Conservation (phyloP, 2,113 vertebrate species). For the Chamaea fasciata region DNA sequence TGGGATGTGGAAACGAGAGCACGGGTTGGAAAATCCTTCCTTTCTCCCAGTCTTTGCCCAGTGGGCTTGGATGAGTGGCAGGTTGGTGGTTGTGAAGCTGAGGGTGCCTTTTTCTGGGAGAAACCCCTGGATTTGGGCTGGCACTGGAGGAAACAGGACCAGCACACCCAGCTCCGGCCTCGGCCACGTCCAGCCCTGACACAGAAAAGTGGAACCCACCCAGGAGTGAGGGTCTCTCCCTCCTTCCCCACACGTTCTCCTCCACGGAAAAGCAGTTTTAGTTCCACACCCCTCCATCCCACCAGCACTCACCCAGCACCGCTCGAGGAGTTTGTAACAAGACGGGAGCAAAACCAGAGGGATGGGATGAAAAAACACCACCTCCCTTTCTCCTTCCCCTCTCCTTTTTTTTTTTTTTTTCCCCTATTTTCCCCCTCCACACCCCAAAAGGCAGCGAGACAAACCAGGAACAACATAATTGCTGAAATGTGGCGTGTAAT, state of each 20-base stretch:
- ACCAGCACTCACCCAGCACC: not conserved
- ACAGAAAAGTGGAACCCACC: fast-evolving
- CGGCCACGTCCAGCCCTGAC: not conserved
- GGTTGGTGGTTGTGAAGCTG: not conserved
- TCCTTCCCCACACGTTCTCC: not conserved
- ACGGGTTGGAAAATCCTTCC: fast-evolving
- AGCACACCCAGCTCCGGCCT: not conserved
- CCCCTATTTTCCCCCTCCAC: not conserved
- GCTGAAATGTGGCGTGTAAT: constrained; percentile 97
- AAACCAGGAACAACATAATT: constrained; percentile 95
- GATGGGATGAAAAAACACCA: not conserved
- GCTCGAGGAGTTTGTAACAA: not conserved
- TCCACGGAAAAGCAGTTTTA: not conserved
- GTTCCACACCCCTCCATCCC: not conserved
- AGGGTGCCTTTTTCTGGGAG: not conserved
- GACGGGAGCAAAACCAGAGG: not conserved
- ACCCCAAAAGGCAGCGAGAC: constrained; percentile 72
- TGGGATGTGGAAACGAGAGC: fast-evolving
- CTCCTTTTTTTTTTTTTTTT: not conserved
- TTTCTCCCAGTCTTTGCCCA: not conserved
- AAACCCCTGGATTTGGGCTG: not conserved
- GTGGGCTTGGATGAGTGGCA: fast-evolving
- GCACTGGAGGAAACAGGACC: not conserved
- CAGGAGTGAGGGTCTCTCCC: fast-evolving
- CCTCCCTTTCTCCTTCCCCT: not conserved